Conservation (phyloP, 2,888 invertebrate species). For the Limnephilus auricula region DNA sequence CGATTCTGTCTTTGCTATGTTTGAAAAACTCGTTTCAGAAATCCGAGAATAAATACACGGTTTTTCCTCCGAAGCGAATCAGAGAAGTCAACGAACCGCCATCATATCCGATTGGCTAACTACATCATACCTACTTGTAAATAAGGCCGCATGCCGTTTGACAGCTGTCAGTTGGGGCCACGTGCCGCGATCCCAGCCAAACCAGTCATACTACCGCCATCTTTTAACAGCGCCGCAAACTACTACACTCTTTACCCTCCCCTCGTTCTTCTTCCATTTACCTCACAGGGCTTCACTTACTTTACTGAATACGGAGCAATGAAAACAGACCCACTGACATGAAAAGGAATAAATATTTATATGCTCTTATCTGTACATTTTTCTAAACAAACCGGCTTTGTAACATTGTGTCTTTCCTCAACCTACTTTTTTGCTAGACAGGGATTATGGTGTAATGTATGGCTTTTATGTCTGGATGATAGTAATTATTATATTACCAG, state of each 20-base stretch:
- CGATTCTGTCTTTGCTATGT: background rate
- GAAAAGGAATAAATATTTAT: background rate
- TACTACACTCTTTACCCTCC: slow-evolving; percentile 28
- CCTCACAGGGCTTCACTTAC: background rate
- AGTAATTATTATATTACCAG: background rate
- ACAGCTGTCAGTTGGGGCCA: slow-evolving; percentile 53
- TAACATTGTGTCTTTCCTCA: background rate
- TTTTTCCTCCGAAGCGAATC: background rate
- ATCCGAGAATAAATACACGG: background rate
- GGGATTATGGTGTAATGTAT: slow-evolving; percentile 4
- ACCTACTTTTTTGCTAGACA: slow-evolving; percentile 9
- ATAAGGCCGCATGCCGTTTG: slow-evolving; percentile 45
- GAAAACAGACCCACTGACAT: background rate
- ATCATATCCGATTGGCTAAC: slow-evolving; percentile 25
- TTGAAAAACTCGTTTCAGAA: background rate
- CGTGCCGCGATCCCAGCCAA: slow-evolving; percentile 38
- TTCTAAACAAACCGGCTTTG: background rate
- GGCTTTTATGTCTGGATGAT: slow-evolving; percentile 21
- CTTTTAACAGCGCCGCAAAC: slow-evolving; percentile 41
- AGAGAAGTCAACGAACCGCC: slow-evolving; percentile 18
- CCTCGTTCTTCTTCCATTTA: background rate
- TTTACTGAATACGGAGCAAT: background rate
- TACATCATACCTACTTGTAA: slow-evolving; percentile 2
- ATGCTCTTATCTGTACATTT: background rate
- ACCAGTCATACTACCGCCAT: slow-evolving; percentile 46